Conservation (phyloP, 2,797 vertebrate genomes). For the Cyprinella venusta region DNA sequence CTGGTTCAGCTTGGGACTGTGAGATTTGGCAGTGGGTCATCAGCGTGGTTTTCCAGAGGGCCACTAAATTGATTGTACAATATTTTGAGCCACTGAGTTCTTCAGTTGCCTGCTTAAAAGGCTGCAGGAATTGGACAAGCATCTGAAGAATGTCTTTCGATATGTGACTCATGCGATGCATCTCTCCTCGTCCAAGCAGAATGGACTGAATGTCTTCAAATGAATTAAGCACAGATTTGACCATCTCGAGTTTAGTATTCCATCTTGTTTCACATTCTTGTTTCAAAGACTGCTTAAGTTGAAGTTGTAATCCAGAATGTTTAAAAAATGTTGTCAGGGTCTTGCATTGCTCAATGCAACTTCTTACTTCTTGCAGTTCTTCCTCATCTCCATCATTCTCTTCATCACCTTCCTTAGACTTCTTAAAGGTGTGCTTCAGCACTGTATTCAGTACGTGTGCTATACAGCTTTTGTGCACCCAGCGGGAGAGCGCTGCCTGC, state of each 20-base stretch:
- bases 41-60: too few species aligned
- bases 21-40: too few species aligned
- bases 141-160: not conserved
- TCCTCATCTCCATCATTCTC: not conserved
- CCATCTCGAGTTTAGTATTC: not conserved
- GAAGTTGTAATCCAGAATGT: not conserved
- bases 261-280: constrained; percentile 4
- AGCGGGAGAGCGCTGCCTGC: not conserved
- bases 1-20: too few species aligned
- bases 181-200: not conserved
- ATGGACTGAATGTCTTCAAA: not conserved
- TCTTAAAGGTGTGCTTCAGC: not conserved
- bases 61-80: too few species aligned
- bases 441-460: not conserved
- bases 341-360: not conserved
- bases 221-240: too few species aligned
- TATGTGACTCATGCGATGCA: not conserved
- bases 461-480: not conserved
- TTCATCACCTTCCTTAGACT: not conserved
- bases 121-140: not conserved
- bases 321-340: not conserved
- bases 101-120: too few species aligned
- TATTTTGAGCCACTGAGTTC: too few species aligned
- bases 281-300: not conserved
- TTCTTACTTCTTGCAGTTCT: not conserved